phyloP scores from a whole-genome alignment of 2,888 invertebrate species.

The Galerucella calmariensis region DNA sequence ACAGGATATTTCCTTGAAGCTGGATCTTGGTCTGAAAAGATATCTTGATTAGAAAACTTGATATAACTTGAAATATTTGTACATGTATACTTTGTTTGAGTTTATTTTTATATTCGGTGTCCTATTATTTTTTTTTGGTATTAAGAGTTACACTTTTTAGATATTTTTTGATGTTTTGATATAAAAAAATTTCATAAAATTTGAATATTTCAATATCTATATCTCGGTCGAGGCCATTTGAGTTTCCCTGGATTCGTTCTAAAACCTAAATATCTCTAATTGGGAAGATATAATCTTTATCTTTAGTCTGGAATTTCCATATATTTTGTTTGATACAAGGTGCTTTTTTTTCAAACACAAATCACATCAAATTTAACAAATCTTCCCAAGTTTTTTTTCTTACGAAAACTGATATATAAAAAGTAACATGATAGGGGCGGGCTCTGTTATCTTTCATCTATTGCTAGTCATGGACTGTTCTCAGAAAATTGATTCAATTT shows the following conservation, averaged over 20 bases:
- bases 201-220: too few species aligned
- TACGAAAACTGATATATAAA: neutral
- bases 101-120: too few species aligned
- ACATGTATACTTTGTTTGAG: too few species aligned
- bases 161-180: too few species aligned
- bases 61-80: too few species aligned
- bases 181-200: too few species aligned
- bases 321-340: neutral
- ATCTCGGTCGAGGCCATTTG: too few species aligned
- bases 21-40: constrained; percentile 53
- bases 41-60: neutral
- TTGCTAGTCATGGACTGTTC: neutral
- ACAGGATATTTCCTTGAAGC: constrained; percentile 78
- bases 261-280: too few species aligned
- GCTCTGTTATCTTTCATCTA: neutral
- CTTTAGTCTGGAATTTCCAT: neutral
- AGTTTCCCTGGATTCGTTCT: too few species aligned
- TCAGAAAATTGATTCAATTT: constrained; percentile 3
- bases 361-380: neutral
- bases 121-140: too few species aligned
- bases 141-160: too few species aligned
- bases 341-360: neutral
- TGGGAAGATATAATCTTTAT: too few species aligned
- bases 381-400: neutral
- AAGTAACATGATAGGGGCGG: neutral